phyloP scores from a whole-genome alignment of 2,888 invertebrate genomes.

The Junonia oenone region DNA sequence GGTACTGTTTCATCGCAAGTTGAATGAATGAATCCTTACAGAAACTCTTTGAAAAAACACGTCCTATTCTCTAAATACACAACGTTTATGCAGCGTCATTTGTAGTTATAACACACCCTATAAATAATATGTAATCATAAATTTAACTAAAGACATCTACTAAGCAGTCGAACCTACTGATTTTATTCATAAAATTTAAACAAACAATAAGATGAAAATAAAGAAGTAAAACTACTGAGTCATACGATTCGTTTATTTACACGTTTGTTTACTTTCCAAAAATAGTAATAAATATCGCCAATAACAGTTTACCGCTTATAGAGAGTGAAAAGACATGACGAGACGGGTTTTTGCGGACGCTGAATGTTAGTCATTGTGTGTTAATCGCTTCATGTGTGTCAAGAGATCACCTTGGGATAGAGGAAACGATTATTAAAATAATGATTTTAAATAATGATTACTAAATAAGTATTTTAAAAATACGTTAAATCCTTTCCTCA shows the following conservation, averaged over 20 bases:
- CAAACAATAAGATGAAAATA: too few relatives aligned
- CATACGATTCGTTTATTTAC: not conserved
- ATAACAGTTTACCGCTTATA: not conserved
- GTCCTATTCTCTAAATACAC: too few relatives aligned
- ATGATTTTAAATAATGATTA: not conserved
- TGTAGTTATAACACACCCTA: too few relatives aligned
- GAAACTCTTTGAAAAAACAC: too few relatives aligned
- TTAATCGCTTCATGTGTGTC: slow-evolving; percentile 26
- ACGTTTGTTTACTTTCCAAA: not conserved
- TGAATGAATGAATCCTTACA: too few relatives aligned
- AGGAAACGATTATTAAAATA: not conserved
- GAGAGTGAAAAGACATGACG: not conserved
- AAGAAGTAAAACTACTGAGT: not conserved
- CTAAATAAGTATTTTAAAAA: not conserved
- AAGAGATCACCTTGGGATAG: slow-evolving; percentile 1
- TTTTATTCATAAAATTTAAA: too few relatives aligned
- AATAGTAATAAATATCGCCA: not conserved
- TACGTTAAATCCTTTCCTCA: too few relatives aligned
- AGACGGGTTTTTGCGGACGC: slow-evolving; percentile 11
- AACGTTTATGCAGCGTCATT: too few relatives aligned
- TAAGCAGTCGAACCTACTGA: too few relatives aligned
- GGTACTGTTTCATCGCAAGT: too few relatives aligned
- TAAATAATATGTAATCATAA: too few relatives aligned
- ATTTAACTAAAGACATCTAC: too few relatives aligned
- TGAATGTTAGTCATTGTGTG: slow-evolving; percentile 35